Percentiles rank a stretch among this genome's conserved stretches.
These are phyloP conservation scores for Pentalonia nigronervosa DNA, from an alignment of 1,140 invertebrate species.

Conservation along the genomic window DNA sequence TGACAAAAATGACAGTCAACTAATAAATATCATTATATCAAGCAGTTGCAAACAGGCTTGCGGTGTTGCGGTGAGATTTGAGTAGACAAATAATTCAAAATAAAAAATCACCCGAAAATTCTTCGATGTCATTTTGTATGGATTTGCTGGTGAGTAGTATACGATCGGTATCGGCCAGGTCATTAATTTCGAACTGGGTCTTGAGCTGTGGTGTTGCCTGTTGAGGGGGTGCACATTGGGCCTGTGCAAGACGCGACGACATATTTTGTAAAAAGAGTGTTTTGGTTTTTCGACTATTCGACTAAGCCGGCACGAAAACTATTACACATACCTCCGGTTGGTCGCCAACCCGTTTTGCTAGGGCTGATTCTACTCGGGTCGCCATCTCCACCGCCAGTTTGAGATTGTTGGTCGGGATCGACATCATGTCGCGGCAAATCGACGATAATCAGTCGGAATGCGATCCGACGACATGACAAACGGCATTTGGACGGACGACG, in stretches of 20 bases:
- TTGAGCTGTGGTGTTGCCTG: slow-evolving; percentile 21
- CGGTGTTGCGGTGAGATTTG: background rate
- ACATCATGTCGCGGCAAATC: slow-evolving; percentile 28
- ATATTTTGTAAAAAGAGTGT: background rate
- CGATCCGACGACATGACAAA: background rate
- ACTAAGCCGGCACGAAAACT: background rate
- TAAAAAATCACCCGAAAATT: slow-evolving; percentile 40
- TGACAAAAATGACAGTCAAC: background rate
- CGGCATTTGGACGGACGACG: background rate
- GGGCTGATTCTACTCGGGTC: slow-evolving; percentile 40
- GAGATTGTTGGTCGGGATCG: slow-evolving; percentile 44
- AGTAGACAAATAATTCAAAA: background rate
- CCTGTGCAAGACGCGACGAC: background rate
- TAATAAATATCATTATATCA: background rate
- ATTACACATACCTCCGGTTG: slow-evolving; percentile 38
- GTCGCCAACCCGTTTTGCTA: slow-evolving; percentile 44
- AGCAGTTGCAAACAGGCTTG: background rate
- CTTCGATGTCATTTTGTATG: slow-evolving; percentile 51
- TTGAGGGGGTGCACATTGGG: background rate
- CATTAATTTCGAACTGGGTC: slow-evolving; percentile 49
- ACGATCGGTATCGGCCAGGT: slow-evolving; percentile 40
- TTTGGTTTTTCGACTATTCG: background rate
- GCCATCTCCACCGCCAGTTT: slow-evolving; percentile 48
- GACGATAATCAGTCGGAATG: background rate
- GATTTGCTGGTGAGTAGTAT: slow-evolving; percentile 54